Evolutionary conservation across 2,797 vertebrate species (phyloP).

Genomic region (Scleropages formosus): DNA sequence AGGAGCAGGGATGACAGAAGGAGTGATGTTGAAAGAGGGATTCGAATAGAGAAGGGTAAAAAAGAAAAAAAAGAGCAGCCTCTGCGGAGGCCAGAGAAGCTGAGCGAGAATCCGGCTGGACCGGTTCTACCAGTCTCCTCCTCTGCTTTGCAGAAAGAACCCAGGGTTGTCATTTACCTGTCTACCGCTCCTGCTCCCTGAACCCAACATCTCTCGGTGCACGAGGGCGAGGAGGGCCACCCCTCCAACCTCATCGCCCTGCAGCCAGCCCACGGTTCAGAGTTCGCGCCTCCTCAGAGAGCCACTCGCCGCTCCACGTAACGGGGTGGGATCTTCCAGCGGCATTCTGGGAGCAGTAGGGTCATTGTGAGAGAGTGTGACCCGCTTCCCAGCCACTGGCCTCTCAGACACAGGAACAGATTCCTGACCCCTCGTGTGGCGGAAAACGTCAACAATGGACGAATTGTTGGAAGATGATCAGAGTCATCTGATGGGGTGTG

Average conservation of each 20-base stretch:
- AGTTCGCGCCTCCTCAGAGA: too few species aligned
- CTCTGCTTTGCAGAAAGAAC: background rate
- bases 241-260: too few species aligned
- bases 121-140: background rate
- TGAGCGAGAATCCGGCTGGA: conserved; percentile 3
- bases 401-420: too few species aligned
- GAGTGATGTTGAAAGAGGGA: conserved; percentile 28
- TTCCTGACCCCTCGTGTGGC: background rate
- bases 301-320: too few species aligned
- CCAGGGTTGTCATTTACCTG: too few species aligned
- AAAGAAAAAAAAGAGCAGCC: background rate
- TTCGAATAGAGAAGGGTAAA: background rate
- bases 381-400: too few species aligned
- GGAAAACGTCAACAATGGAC: background rate
- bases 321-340: too few species aligned
- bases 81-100: conserved; percentile 6
- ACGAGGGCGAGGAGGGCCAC: too few species aligned
- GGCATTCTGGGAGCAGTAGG: background rate
- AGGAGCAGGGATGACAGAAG: background rate
- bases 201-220: too few species aligned
- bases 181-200: too few species aligned
- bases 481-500: background rate
- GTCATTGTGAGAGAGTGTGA: background rate
- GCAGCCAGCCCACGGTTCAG: too few species aligned
- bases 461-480: background rate